phyloP scores from a whole-genome alignment of 35 echinoderm and acorn worm genomes.

The Strongylocentrotus purpuratus region DNA sequence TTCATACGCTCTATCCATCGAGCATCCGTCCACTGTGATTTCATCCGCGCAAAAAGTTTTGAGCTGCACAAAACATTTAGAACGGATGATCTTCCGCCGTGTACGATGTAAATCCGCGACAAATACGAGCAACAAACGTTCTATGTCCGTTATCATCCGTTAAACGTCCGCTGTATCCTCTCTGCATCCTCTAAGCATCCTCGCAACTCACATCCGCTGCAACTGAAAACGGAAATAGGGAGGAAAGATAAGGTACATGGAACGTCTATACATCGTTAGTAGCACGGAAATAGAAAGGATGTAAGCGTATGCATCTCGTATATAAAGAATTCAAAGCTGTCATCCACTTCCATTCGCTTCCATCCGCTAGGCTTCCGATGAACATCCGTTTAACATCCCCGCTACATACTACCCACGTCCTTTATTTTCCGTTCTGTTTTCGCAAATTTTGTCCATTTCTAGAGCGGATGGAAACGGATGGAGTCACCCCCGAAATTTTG shows the following conservation, averaged over 20 bases:
- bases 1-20: constrained; percentile 31
- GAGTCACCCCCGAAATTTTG: too few relatives aligned
- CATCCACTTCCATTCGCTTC: too few relatives aligned
- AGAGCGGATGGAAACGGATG: too few relatives aligned
- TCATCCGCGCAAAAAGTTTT: constrained; percentile 16
- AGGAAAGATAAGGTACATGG: constrained; percentile 34
- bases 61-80: too few relatives aligned
- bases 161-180: constrained; percentile 26
- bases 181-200: not conserved
- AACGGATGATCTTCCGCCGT: too few relatives aligned
- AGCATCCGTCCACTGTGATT: constrained; percentile 30
- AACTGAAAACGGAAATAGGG: constrained; percentile 21
- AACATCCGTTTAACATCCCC: too few relatives aligned
- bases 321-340: too few relatives aligned
- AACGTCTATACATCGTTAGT: constrained; percentile 28
- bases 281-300: constrained; percentile 34
- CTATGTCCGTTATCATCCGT: constrained; percentile 21
- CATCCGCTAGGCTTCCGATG: too few relatives aligned
- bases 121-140: constrained; percentile 34
- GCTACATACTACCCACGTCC: too few relatives aligned
- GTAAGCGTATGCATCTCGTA: constrained; percentile 33
- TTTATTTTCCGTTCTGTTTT: too few relatives aligned
- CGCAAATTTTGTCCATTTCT: too few relatives aligned
- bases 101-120: constrained; percentile 31
- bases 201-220: too few relatives aligned